Evolutionary conservation across 2,797 vertebrate genomes (phyloP), one percentile per base, ranked within the genome.

Genomic region (Brachyrhaphis roseni): DNA sequence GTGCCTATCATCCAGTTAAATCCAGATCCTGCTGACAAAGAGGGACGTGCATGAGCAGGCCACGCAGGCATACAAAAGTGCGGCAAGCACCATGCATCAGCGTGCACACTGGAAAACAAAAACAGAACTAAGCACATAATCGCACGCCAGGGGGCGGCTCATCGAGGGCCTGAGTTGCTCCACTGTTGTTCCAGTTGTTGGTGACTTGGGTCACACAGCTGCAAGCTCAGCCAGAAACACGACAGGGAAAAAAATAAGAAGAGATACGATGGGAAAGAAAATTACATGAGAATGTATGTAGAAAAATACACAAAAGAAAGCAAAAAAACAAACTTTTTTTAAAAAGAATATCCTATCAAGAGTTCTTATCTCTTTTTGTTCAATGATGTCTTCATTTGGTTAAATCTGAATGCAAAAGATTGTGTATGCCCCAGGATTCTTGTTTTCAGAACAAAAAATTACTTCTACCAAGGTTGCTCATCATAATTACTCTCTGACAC

Each of bases 181-280:
- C 90, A 70, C 81, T 84, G 89, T 79, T 78, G 90, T 91, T 92
- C 92, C 89, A 91, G 86, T 91, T 91, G 87, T 78, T 76, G 82
- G 77, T 83, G 87, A 90, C 93, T 90, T 12, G 76, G 93, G 93
- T 95, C 94, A 93, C 83, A 80, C 94, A 95, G 92, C 94, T 95
- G 94, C 84, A 64, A 57, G 53, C 74, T 82, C 77, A 70, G 80
- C 46, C 73, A 74, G 66, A 78, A 47, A 51, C 72, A 49, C 1
- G 36, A 55, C 64, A 46, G 77, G 76, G 46, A 83, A 84, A 82
- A 45, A 81, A 75, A 51, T 59, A 45, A 31, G 26, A 49, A 76
- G 49, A 80, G 73, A 75, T 34, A 74, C 8, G 34, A 71, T 78
- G 39, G 47, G 45, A 79, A 26, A 68, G 39, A 49, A 55, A 41